These are phyloP conservation scores for Cynocephalus volans DNA, from an alignment of 2,113 vertebrate species.

Conservation along the genomic window DNA sequence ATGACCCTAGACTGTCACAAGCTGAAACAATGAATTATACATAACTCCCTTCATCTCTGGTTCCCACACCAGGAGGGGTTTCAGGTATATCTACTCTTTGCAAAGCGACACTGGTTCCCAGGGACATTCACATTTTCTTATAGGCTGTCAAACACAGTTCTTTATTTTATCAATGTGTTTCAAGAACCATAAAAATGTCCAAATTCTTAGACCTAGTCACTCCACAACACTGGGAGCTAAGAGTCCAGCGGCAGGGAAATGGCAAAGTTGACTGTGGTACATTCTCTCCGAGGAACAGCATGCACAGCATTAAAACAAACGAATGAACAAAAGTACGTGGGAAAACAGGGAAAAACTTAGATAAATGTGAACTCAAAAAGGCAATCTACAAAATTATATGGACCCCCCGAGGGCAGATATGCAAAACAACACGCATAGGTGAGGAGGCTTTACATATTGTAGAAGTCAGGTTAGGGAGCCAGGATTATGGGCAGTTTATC, in stretches of 20 bases:
- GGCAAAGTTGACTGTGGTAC: fast-evolving
- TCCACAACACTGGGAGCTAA: not conserved
- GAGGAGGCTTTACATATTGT: not conserved
- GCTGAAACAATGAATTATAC: not conserved
- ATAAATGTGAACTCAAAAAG: not conserved
- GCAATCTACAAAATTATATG: not conserved
- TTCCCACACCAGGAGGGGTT: not conserved
- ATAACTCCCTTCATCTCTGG: not conserved
- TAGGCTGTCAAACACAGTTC: not conserved
- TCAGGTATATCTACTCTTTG: not conserved
- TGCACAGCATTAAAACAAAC: not conserved
- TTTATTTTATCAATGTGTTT: not conserved
- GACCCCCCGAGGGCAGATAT: not conserved
- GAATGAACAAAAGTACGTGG: not conserved
- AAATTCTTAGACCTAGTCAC: constrained; percentile 5
- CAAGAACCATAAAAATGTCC: not conserved
- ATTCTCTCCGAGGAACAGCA: not conserved
- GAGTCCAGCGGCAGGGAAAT: not conserved
- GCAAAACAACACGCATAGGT: not conserved
- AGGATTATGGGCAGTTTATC: not conserved
- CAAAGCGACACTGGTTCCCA: not conserved
- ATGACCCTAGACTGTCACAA: not conserved
- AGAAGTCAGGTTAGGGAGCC: not conserved
- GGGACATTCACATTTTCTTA: not conserved
- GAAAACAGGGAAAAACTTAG: not conserved